These are phyloP conservation scores for Mylabris phalerata DNA, from an alignment of 1,140 invertebrate genomes.

Conservation along the genomic window DNA sequence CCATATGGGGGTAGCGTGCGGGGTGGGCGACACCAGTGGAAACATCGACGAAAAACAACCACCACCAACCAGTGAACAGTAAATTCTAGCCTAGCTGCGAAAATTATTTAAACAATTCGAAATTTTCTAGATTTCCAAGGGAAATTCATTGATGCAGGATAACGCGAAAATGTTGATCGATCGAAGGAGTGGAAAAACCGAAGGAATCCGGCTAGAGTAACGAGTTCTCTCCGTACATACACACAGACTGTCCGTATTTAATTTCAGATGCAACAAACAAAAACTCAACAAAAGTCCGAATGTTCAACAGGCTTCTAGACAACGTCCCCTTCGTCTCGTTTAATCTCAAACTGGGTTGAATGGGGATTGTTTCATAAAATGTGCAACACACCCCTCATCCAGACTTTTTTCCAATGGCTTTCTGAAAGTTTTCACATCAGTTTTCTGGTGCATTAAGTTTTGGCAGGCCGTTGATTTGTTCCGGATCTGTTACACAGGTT, in stretches of 20 bases:
- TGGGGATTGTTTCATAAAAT: too few relatives aligned
- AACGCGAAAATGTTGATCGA: constrained; percentile 5
- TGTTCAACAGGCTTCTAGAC: constrained; percentile 6
- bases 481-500: neutral
- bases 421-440: constrained; percentile 10
- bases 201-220: neutral
- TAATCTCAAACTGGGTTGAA: too few relatives aligned
- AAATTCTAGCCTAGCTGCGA: neutral
- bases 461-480: constrained; percentile 8
- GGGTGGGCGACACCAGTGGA: neutral
- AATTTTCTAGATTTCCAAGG: too few relatives aligned
- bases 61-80: constrained; percentile 2
- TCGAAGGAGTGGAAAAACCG: neutral
- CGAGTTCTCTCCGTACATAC: constrained; percentile 1
- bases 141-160: too few relatives aligned
- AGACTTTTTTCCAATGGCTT: constrained; percentile 7
- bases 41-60: constrained; percentile 11
- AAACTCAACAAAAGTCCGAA: neutral
- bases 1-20: neutral
- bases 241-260: neutral
- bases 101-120: constrained; percentile 16
- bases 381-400: neutral
- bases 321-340: too few relatives aligned
- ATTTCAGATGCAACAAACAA: constrained; percentile 7
- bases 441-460: constrained; percentile 12